These are phyloP conservation scores for Gouania willdenowi DNA, from an alignment of 2,797 vertebrate genomes.

Conservation along the genomic window DNA sequence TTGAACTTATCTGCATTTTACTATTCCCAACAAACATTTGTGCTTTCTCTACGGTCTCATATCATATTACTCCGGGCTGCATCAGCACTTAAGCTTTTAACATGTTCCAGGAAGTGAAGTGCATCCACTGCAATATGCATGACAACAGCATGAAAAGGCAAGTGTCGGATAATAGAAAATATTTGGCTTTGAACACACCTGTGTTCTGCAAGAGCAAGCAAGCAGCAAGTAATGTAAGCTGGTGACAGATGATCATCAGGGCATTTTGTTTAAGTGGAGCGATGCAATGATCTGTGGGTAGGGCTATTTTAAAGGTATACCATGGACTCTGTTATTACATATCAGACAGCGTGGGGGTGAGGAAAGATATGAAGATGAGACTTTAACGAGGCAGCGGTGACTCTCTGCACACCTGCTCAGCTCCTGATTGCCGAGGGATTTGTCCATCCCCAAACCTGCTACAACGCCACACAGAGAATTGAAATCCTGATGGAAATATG, in stretches of 20 bases:
- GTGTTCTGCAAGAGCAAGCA: conserved; percentile 50
- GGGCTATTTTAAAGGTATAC: conserved; percentile 23
- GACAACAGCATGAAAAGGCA: conserved; percentile 32
- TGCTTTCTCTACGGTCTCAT: background rate
- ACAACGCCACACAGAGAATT: conserved; percentile 14
- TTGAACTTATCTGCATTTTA: background rate
- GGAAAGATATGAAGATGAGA: conserved; percentile 40
- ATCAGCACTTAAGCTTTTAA: conserved; percentile 17
- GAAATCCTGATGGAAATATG: conserved; percentile 27
- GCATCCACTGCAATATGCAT: conserved; percentile 27
- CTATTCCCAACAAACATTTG: background rate
- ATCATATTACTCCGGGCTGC: conserved; percentile 9
- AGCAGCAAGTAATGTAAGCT: conserved; percentile 4
- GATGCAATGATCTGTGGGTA: background rate
- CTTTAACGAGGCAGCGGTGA: conserved; percentile 55
- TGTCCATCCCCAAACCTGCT: conserved; percentile 5
- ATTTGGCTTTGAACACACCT: conserved; percentile 31
- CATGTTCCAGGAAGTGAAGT: conserved; percentile 15
- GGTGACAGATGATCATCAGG: conserved; percentile 39
- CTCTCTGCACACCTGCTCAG: conserved; percentile 44
- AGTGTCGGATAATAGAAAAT: background rate
- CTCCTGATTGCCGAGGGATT: conserved; percentile 42
- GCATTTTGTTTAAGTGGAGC: conserved; percentile 29
- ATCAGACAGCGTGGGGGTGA: conserved; percentile 29
- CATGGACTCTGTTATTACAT: conserved; percentile 35